A percentile compares a stretch with the other conserved stretches of the same genome.
phyloP scores from a whole-genome alignment of 2,888 invertebrate species.

The Euphydryas editha region DNA sequence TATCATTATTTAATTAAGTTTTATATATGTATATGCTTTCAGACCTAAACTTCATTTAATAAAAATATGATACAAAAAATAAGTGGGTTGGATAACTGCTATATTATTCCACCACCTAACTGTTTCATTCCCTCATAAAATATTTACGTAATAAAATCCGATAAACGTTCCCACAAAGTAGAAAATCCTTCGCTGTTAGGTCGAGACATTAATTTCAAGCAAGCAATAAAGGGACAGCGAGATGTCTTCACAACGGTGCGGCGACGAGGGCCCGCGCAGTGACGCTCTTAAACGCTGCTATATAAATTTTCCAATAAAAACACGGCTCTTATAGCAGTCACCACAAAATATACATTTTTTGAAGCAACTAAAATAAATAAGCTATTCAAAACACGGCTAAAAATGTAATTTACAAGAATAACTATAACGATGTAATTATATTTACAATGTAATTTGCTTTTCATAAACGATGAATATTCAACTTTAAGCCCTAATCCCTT shows the following conservation, averaged over 20 bases:
- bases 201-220: slow-evolving; percentile 81
- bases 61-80: slow-evolving; percentile 1
- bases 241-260: slow-evolving; percentile 66
- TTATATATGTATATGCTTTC: background rate
- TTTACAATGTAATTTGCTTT: slow-evolving; percentile 74
- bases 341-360: slow-evolving; percentile 64
- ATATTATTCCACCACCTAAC: slow-evolving; percentile 36
- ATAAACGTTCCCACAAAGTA: slow-evolving; percentile 76
- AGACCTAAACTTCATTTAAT: slow-evolving; percentile 1
- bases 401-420: slow-evolving; percentile 71
- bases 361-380: slow-evolving; percentile 54
- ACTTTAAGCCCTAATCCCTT: slow-evolving; percentile 58
- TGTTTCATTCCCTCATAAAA: slow-evolving; percentile 62
- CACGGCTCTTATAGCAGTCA: slow-evolving; percentile 50
- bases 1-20: background rate
- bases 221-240: slow-evolving; percentile 79
- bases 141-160: slow-evolving; percentile 73
- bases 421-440: slow-evolving; percentile 77
- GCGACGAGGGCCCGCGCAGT: slow-evolving; percentile 51
- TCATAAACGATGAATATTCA: slow-evolving; percentile 54
- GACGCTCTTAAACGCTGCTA: slow-evolving; percentile 72
- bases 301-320: slow-evolving; percentile 79
- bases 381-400: slow-evolving; percentile 47
- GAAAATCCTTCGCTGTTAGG: slow-evolving; percentile 70
- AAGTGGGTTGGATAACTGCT: slow-evolving; percentile 12